phyloP scores from a whole-genome alignment of 2,113 vertebrate species.

The Elanoides forficatus region DNA sequence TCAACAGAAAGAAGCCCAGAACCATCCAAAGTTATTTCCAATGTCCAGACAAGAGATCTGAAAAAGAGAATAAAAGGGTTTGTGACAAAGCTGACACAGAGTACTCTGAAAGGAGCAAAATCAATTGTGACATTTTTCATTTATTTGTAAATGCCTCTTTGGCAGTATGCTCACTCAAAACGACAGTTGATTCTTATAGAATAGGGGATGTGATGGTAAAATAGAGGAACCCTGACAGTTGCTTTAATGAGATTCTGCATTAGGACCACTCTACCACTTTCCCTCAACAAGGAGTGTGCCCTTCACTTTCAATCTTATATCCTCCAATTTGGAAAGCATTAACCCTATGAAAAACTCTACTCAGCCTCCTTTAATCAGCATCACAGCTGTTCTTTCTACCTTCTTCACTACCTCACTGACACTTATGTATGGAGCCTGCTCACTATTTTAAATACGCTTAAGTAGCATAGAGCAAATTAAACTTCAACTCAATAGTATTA shows the following conservation, averaged over 20 bases:
- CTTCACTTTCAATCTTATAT: slow-evolving; percentile 86
- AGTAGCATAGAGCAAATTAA: background rate
- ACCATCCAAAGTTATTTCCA: slow-evolving; percentile 82
- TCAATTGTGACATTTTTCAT: slow-evolving; percentile 99
- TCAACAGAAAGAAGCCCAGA: slow-evolving; percentile 72
- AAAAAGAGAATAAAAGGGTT: slow-evolving; percentile 87
- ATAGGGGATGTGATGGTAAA: slow-evolving; percentile 85
- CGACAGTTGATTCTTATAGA: slow-evolving; percentile 87
- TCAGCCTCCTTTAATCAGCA: slow-evolving; percentile 70
- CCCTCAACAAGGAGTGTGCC: slow-evolving; percentile 76
- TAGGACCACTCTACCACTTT: slow-evolving; percentile 83
- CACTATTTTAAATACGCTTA: background rate
- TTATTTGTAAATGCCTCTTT: slow-evolving; percentile 99
- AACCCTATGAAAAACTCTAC: slow-evolving; percentile 80
- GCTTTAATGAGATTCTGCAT: slow-evolving; percentile 95
- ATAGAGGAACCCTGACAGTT: slow-evolving; percentile 91
- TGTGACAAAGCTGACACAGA: slow-evolving; percentile 91
- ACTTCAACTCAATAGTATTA: background rate
- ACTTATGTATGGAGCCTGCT: background rate
- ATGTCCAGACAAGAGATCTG: slow-evolving; percentile 79
- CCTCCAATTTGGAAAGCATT: slow-evolving; percentile 81
- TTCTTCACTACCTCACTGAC: slow-evolving; percentile 28
- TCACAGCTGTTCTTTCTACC: slow-evolving; percentile 48
- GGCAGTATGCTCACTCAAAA: slow-evolving; percentile 90
- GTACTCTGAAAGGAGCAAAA: slow-evolving; percentile 83